Evolutionary conservation across 2,888 invertebrate species (phyloP).

Genomic region (Pseudococcus viburni): DNA sequence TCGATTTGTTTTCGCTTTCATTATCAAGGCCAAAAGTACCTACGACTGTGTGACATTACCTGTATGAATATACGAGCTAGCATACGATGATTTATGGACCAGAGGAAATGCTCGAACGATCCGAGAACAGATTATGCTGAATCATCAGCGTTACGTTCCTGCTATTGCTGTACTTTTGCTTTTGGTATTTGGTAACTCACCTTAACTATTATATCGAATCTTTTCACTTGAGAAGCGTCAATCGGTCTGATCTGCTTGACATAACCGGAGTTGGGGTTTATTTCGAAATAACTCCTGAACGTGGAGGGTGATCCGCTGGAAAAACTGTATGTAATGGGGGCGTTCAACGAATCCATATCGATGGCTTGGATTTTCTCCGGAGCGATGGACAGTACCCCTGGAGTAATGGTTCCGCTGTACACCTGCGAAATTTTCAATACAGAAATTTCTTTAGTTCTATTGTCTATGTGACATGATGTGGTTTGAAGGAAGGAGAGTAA

Average conservation of each 20-base stretch:
- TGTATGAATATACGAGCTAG: not conserved
- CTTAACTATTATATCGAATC: slow-evolving; percentile 86
- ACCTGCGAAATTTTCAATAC: slow-evolving; percentile 75
- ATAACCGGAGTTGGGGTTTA: slow-evolving; percentile 84
- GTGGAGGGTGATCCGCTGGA: slow-evolving; percentile 84
- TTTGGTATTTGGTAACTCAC: slow-evolving; percentile 71
- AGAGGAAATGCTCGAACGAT: slow-evolving; percentile 15
- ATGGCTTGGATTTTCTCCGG: slow-evolving; percentile 92
- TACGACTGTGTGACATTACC: not conserved
- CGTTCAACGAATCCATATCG: slow-evolving; percentile 90
- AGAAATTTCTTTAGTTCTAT: not conserved
- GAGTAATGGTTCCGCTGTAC: slow-evolving; percentile 82
- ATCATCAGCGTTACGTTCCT: not conserved
- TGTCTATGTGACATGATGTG: too few species aligned
- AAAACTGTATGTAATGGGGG: slow-evolving; percentile 86
- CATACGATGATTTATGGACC: slow-evolving; percentile 32
- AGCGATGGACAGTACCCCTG: slow-evolving; percentile 85
- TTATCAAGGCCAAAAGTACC: not conserved
- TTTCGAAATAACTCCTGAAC: slow-evolving; percentile 86
- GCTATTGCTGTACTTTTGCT: not conserved
- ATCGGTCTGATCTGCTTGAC: slow-evolving; percentile 86
- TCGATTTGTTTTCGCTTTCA: slow-evolving; percentile 51
- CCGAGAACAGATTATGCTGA: not conserved
- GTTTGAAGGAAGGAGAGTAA: too few species aligned
- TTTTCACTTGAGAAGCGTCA: slow-evolving; percentile 83